Base-by-base conservation (phyloP, 2,888 invertebrate genomes). In the Heliconius hortense region DNA sequence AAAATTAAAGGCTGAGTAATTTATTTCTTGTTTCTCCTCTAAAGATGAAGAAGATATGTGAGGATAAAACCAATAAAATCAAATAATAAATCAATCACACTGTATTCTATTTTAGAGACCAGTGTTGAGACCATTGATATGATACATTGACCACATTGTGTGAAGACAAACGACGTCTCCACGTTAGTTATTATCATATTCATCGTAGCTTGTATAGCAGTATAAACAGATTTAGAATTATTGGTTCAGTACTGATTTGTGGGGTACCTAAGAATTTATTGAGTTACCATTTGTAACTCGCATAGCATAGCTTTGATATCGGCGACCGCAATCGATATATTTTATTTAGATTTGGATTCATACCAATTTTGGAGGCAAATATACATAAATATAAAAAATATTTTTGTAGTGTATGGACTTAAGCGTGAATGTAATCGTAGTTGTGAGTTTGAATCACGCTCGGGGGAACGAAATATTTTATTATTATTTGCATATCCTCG, bases 21-120 rank as follows among this genome's bases (percentile, higher is more conserved):
- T 48, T 48, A 48, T 48, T 21, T 18, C 48, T 8, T 48, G 2
- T 21, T 21, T 48, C 48, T 18, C 48, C 0, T 7, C 48, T 48
- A 48, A 48, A 48, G 21, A 48, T 21, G 94, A 94, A 80, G 92
- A 90, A 66, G 89, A 94, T 93, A 76, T 60, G 60, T 13, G 26
- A 26, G 24, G 13, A 60, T 26, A 24, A 26, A 60, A 26, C 1
- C 60, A 60, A 26, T 60, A 64, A n/a, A 35, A n/a, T n/a, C 35
- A 35, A 64, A 13, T 28, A n/a, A 69, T 69, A 69, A 69, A 31
- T 69, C 68, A 53, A 69, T 69, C 28, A 13, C n/a, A 7, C 39
- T 43, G 35, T 26, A 43, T 48, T 67, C 48, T 43, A 21, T 56
- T 26, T 26, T 31, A 31, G 1, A 31, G n/a, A 53, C 5, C 53